A percentile compares a stretch with the other conserved stretches of the same genome.
phyloP scores from a whole-genome alignment of 2,888 invertebrate species.

The Acanthosepion esculentum region DNA sequence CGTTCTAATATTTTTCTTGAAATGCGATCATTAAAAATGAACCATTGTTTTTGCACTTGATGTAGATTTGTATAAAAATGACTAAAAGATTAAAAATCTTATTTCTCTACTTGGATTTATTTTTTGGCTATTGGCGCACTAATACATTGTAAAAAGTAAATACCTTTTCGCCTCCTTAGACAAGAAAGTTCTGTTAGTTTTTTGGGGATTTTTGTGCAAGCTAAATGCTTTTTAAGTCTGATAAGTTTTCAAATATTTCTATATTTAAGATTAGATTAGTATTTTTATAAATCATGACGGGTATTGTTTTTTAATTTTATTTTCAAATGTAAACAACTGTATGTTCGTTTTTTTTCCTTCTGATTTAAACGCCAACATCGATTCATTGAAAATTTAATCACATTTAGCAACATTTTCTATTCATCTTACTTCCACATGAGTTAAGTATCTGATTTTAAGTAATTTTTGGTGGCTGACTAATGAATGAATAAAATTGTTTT shows the following conservation, averaged over 20 bases:
- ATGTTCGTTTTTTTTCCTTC: background rate
- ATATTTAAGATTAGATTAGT: background rate
- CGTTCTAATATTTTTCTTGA: background rate
- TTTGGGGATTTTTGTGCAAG: too few species aligned
- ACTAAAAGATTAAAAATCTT: background rate
- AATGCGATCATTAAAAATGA: background rate
- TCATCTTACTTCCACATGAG: too few species aligned
- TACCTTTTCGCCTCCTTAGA: background rate
- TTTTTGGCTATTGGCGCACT: background rate
- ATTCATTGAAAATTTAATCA: too few species aligned
- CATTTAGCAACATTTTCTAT: too few species aligned
- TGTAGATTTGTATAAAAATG: background rate
- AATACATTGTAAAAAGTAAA: background rate
- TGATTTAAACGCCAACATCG: too few species aligned
- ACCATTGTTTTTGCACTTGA: background rate
- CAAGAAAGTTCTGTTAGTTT: background rate
- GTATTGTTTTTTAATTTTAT: too few species aligned
- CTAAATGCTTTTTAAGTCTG: too few species aligned
- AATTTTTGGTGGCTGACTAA: too few species aligned
- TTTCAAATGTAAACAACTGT: background rate
- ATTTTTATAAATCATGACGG: background rate
- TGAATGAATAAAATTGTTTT: too few species aligned
- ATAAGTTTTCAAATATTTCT: background rate
- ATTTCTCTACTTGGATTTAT: background rate
- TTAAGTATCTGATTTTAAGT: too few species aligned